Evolutionary conservation across 1,140 invertebrate genomes (phyloP).

Genomic region (Formica exsecta): DNA sequence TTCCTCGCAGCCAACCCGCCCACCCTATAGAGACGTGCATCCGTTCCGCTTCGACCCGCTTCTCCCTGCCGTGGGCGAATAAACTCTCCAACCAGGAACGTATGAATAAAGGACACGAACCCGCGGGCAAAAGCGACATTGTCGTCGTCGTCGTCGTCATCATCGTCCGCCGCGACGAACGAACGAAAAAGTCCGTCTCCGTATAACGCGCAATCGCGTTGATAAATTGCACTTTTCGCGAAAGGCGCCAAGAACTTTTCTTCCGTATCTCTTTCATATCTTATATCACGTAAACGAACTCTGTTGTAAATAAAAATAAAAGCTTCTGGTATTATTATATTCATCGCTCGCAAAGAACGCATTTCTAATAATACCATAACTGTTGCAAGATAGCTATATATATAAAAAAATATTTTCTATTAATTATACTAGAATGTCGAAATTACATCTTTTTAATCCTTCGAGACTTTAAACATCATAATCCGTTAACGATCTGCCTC

Average conservation of each 20-base stretch:
- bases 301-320: background rate
- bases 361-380: background rate
- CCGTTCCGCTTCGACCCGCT: slow-evolving; percentile 41
- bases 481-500: background rate
- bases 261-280: background rate
- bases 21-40: slow-evolving; percentile 48
- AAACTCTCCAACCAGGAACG: slow-evolving; percentile 74
- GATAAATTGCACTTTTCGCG: slow-evolving; percentile 27
- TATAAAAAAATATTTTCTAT: background rate
- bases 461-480: background rate
- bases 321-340: background rate
- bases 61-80: slow-evolving; percentile 49
- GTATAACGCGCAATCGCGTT: background rate
- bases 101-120: slow-evolving; percentile 80
- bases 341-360: background rate
- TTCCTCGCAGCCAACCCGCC: slow-evolving; percentile 55
- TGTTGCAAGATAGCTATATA: no score
- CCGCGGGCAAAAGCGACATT: slow-evolving; percentile 73
- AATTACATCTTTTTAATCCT: background rate
- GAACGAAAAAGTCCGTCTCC: background rate
- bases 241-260: background rate
- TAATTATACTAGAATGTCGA: no score
- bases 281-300: background rate
- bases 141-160: slow-evolving; percentile 69
- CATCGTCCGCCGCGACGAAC: background rate